phyloP scores from a whole-genome alignment of 2,888 invertebrate species.

The Ophion ventricosus region DNA sequence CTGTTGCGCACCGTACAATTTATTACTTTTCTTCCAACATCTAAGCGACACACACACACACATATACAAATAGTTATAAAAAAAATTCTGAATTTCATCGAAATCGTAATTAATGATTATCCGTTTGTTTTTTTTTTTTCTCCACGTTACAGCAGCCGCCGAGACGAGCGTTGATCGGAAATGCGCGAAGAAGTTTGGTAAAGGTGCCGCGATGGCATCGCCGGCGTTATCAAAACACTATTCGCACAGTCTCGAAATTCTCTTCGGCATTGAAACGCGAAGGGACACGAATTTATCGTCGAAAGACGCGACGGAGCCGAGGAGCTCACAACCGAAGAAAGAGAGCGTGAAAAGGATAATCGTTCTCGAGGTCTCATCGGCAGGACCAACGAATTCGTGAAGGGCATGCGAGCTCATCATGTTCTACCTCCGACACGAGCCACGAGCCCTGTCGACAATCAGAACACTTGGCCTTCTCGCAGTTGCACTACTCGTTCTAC shows the following conservation, averaged over 20 bases:
- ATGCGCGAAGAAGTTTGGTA: constrained; percentile 62
- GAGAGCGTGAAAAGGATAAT: constrained; percentile 65
- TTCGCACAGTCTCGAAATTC: constrained; percentile 29
- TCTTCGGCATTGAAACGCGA: constrained; percentile 62
- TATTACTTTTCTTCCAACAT: neutral
- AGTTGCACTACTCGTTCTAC: constrained; percentile 73
- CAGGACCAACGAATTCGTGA: constrained; percentile 77
- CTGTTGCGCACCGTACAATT: neutral
- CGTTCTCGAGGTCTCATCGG: constrained; percentile 68
- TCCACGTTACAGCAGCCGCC: constrained; percentile 31
- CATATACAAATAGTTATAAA: neutral
- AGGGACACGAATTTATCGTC: constrained; percentile 65
- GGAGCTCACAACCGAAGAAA: neutral
- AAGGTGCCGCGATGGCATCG: constrained; percentile 64
- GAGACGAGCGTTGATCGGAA: constrained; percentile 53
- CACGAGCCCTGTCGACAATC: constrained; percentile 78
- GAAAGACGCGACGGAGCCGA: constrained; percentile 12
- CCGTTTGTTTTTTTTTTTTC: constrained; percentile 15
- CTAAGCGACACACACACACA: neutral
- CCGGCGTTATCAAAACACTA: constrained; percentile 41
- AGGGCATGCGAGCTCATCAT: constrained; percentile 82
- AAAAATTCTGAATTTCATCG: neutral
- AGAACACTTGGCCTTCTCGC: constrained; percentile 72
- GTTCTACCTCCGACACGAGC: constrained; percentile 80
- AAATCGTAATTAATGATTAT: neutral